Percentiles rank a stretch among this genome's conserved stretches.
phyloP scores from a whole-genome alignment of 2,113 vertebrate genomes.

The Daubentonia madagascariensis region DNA sequence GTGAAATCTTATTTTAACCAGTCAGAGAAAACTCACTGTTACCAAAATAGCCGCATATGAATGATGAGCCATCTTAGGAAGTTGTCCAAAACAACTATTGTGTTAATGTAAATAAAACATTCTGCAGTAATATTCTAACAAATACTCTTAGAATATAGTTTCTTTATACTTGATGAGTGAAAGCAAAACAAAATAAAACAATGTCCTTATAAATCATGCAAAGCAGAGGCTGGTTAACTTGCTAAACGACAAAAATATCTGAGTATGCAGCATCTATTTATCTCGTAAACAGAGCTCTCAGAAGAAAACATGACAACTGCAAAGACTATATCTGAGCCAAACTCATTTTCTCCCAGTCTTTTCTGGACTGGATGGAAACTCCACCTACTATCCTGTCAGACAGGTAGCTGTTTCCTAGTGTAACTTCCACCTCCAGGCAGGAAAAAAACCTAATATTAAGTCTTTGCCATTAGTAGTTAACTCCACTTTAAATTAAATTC shows the following conservation, averaged over 20 bases:
- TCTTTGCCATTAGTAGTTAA: not conserved
- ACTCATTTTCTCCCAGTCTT: not conserved
- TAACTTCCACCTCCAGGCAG: not conserved
- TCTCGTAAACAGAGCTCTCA: not conserved
- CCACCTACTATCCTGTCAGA: not conserved
- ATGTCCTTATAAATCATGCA: not conserved
- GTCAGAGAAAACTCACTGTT: not conserved
- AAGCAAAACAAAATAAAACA: constrained; percentile 14
- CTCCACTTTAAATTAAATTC: constrained; percentile 7
- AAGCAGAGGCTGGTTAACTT: not conserved
- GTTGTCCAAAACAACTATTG: not conserved
- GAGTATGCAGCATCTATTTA: not conserved
- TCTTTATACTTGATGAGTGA: not conserved
- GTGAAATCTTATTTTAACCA: constrained; percentile 32
- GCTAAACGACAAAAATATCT: not conserved
- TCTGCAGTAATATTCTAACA: not conserved
- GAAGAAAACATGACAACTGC: not conserved
- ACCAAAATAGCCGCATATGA: not conserved
- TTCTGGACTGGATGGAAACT: not conserved
- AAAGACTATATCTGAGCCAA: not conserved
- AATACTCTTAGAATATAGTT: not conserved
- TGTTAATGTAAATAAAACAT: not conserved
- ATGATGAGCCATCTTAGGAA: not conserved
- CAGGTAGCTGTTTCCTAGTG: not conserved
- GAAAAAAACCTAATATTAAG: not conserved